Percentiles rank a stretch among this genome's conserved stretches.
These are phyloP conservation scores for Podargus strigoides DNA, from an alignment of 2,797 vertebrate species.

Conservation along the genomic window DNA sequence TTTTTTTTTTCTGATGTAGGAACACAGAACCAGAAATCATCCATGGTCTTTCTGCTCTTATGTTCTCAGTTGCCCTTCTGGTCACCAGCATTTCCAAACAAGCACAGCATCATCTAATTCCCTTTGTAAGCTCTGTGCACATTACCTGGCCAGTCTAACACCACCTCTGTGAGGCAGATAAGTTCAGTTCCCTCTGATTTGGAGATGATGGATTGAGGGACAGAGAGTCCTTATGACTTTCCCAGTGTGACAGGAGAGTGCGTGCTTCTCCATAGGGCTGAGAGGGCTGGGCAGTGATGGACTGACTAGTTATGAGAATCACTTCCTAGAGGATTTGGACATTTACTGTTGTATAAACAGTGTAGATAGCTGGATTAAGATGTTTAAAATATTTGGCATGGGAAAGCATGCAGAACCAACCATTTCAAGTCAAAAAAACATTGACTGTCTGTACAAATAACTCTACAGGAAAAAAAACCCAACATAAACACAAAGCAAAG, in stretches of 20 bases:
- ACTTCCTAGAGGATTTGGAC: neutral
- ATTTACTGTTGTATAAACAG: neutral
- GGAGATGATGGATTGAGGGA: neutral
- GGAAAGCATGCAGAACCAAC: neutral
- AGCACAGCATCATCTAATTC: neutral
- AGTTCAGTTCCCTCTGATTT: neutral
- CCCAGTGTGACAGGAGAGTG: neutral
- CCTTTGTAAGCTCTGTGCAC: neutral
- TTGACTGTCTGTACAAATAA: neutral
- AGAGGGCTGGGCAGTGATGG: neutral
- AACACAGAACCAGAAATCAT: neutral
- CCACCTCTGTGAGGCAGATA: neutral
- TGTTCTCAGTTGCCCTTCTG: neutral
- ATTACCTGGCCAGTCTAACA: neutral
- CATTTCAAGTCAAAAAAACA: neutral
- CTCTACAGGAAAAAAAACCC: neutral
- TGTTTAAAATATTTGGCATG: neutral
- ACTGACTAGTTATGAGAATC: neutral
- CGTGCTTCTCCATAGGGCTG: fast-evolving
- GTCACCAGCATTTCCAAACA: neutral
- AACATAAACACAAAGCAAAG: neutral
- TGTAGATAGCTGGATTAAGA: neutral
- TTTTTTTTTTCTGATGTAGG: neutral
- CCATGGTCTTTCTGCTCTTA: neutral
- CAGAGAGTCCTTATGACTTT: neutral